Conservation (phyloP, 2,888 invertebrate species). For the Rhaphigaster nebulosa region DNA sequence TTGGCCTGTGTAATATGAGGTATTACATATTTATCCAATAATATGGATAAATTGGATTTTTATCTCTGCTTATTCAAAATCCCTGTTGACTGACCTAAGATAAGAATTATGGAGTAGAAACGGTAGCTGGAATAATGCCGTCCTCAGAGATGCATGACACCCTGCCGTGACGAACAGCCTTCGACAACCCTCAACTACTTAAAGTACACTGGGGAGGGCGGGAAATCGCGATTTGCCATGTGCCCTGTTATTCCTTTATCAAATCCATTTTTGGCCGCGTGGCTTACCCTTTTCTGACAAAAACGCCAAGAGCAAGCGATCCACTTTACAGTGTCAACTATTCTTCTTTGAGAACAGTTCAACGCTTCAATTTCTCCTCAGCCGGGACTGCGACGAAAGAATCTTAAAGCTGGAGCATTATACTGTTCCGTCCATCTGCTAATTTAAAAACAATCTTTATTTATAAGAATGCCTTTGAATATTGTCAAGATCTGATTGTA, state of each 20-base stretch:
- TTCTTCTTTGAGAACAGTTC: background rate
- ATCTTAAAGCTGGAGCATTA: background rate
- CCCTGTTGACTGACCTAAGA: background rate
- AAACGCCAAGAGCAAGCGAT: background rate
- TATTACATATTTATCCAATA: too few species aligned
- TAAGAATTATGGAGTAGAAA: background rate
- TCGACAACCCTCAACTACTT: background rate
- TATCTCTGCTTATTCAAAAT: too few species aligned
- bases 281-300: background rate
- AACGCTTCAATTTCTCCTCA: background rate
- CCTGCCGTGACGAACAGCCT: background rate
- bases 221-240: slow-evolving; percentile 20
- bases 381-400: background rate
- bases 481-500: too few species aligned
- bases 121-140: background rate
- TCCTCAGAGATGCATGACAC: background rate
- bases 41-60: too few species aligned
- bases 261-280: slow-evolving; percentile 17
- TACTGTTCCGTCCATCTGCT: background rate
- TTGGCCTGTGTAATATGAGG: too few species aligned
- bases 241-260: slow-evolving; percentile 5
- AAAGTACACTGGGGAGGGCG: background rate
- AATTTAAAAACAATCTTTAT: background rate
- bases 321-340: background rate
- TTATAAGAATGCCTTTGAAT: background rate